phyloP scores from a whole-genome alignment of 2,797 vertebrate genomes.

The Cyclopterus lumpus region DNA sequence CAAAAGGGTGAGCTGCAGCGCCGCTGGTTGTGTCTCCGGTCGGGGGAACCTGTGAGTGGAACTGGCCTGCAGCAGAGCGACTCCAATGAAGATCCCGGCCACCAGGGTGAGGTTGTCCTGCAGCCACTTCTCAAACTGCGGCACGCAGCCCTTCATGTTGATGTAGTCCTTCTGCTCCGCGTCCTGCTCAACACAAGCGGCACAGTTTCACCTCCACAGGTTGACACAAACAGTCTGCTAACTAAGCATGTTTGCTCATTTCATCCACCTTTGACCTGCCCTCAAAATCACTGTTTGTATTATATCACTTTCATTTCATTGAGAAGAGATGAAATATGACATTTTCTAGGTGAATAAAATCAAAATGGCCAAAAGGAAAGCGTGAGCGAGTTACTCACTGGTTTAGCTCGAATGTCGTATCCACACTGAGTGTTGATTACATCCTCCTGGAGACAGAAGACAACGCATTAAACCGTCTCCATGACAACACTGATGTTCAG shows the following conservation, averaged over 20 bases:
- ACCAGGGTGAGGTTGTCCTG: constrained; percentile 97
- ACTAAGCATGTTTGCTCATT: neutral
- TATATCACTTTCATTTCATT: neutral
- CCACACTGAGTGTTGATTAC: constrained; percentile 99
- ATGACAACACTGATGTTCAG: neutral
- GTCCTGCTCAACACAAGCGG: constrained; percentile 78
- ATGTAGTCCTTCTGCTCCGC: constrained; percentile 94
- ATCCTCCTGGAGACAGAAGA: constrained; percentile 86
- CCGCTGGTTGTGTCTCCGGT: neutral
- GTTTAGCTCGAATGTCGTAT: constrained; percentile 94
- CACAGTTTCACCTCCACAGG: neutral
- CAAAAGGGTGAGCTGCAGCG: accelerated
- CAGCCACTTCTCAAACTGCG: constrained; percentile 98
- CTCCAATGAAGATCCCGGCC: constrained; percentile 96
- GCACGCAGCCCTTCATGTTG: constrained; percentile 97
- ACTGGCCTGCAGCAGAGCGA: constrained; percentile 92
- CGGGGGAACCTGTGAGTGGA: accelerated
- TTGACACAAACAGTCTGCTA: neutral
- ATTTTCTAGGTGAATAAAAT: neutral
- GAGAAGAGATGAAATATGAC: neutral
- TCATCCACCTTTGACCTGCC: neutral
- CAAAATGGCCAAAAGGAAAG: neutral
- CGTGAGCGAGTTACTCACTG: constrained; percentile 81
- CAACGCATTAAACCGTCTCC: neutral
- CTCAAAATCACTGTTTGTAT: neutral